phyloP scores from a whole-genome alignment of 2,888 invertebrate species.

The Patella depressa region DNA sequence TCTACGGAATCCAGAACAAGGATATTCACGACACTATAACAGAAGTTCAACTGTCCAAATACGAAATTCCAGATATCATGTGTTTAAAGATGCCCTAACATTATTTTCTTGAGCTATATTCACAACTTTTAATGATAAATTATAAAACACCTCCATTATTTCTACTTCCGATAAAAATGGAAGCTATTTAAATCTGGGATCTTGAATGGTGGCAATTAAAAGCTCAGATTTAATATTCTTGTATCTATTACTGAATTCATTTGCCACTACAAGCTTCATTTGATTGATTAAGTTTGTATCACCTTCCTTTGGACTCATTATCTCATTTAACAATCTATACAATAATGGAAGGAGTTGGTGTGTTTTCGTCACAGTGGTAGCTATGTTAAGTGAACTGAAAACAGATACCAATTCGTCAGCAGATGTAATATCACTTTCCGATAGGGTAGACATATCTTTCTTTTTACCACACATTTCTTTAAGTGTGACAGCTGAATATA shows the following conservation, averaged over 20 bases:
- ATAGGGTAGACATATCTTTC: conserved; percentile 24
- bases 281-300: background rate
- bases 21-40: no score
- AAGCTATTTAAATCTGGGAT: conserved; percentile 17
- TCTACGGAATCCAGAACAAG: no score
- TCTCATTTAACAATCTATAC: no score
- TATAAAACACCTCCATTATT: background rate
- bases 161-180: conserved; percentile 6
- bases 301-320: background rate
- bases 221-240: background rate
- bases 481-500: conserved; percentile 26
- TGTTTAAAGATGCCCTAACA: background rate
- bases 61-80: no score
- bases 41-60: no score
- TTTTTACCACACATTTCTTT: conserved; percentile 18
- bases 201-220: no score
- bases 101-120: background rate
- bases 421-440: conserved; percentile 21
- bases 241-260: conserved; percentile 11
- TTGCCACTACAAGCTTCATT: conserved; percentile 9
- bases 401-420: conserved; percentile 25
- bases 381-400: conserved; percentile 25
- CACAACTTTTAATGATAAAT: background rate
- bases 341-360: conserved; percentile 24
- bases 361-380: conserved; percentile 25